Percentiles rank a stretch among this genome's conserved stretches.
Conservation (phyloP, 2,113 vertebrate species). For the Leptodactylus fuscus region DNA sequence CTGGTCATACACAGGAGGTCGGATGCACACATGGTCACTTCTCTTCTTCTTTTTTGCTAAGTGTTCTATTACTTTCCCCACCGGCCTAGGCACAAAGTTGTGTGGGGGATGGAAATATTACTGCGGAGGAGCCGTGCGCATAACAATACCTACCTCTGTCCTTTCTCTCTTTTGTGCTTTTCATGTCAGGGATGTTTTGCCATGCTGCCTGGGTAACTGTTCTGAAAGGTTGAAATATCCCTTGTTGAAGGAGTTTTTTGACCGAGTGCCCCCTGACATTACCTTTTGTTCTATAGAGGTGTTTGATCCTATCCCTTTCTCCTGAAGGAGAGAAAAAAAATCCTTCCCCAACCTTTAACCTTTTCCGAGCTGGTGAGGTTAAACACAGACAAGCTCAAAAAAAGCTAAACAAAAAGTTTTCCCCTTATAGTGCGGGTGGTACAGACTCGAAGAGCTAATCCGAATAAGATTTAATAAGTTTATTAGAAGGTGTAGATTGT, state of each 20-base stretch:
- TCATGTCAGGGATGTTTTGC: conserved; percentile 86
- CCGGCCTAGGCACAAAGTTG: conserved; percentile 78
- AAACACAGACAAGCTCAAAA: conserved; percentile 22
- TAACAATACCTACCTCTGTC: conserved; percentile 99
- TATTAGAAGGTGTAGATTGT: background rate
- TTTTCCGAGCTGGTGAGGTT: conserved; percentile 44
- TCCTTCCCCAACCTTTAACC: conserved; percentile 83
- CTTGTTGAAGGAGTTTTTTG: conserved; percentile 90
- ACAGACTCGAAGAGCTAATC: too few relatives aligned
- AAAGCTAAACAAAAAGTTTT: conserved; percentile 9
- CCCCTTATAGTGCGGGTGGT: background rate
- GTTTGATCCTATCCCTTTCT: conserved; percentile 96
- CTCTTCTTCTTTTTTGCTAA: conserved; percentile 73
- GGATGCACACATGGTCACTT: conserved; percentile 66
- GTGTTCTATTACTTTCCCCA: conserved; percentile 67
- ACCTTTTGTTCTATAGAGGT: conserved; percentile 96
- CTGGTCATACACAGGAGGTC: conserved; percentile 71
- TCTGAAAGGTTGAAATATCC: conserved; percentile 82
- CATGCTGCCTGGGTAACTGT: conserved; percentile 91
- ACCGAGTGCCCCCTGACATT: conserved; percentile 95
- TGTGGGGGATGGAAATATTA: conserved; percentile 67
- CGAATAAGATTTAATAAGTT: too few relatives aligned
- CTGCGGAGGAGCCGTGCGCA: conserved; percentile 76
- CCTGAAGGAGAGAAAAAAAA: conserved; percentile 75
- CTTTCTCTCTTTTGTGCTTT: conserved; percentile 85